Evolutionary conservation across 2,888 invertebrate genomes (phyloP), one percentile per base, ranked within the genome.

Genomic region (Syrphus vitripennis): DNA sequence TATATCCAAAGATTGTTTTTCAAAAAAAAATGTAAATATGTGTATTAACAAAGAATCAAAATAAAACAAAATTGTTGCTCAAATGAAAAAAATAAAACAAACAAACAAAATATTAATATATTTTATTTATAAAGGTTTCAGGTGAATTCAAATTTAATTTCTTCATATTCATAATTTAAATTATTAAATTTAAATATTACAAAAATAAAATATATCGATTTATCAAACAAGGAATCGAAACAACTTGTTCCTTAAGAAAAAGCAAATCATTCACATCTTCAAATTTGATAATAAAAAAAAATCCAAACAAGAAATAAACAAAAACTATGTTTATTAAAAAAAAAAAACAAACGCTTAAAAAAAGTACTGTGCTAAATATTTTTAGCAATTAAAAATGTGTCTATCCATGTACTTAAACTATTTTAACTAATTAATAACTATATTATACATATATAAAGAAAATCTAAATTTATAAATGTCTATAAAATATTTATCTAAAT

Each of bases 401-500:
- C 84, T 84, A 76, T 76, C 84, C 76, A 76, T 80, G 71, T 84
- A 80, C 42, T 81, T 53, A 59, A 59, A 69, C 83, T 84, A 84
- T 84, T 81, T 84, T 84, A 84, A 59, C 84, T 71, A 67, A 57
- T 16, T 24, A 34, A 77, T 26, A 69, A 50, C 61, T 37, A 53
- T 37, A 29, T 61, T 71, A 65, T 59, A 77, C 34, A 71, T 59
- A 78, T 69, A n/a, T 24, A 63, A 48, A n/a, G 34, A 42, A 37
- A 75, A 74, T 74, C 55, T 48, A 76, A 71, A 29, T 84, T 75
- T 84, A 84, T 84, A 76, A 80, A 84, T 84, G 84, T 84, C 84
- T 83, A 83, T 76, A 61, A 65, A 80, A 71, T 67, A 80, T 31
- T 61, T 79, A 83, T 76, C 29, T 67, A 29, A 63, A 71, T 24